Conservation (phyloP, 2,113 vertebrate species). For the Haemorhous mexicanus region DNA sequence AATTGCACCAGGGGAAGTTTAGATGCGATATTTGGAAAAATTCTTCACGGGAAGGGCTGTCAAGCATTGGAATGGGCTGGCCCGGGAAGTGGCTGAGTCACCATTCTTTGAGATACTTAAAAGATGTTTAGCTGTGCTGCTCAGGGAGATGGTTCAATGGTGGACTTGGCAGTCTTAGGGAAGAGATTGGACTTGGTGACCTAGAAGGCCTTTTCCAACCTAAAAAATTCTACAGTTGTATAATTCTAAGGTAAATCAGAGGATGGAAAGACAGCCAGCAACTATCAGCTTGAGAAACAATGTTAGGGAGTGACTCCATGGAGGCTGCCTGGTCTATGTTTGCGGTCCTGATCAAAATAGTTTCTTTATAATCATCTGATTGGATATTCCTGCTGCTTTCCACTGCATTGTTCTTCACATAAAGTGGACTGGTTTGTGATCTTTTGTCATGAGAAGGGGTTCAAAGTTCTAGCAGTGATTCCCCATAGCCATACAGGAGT, state of each 20-base stretch:
- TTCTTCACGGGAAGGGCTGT: not conserved
- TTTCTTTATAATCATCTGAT: conserved; percentile 54
- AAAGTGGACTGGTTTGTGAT: conserved; percentile 10
- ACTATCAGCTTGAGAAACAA: not conserved
- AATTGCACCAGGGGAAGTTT: not conserved
- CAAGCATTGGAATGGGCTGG: not conserved
- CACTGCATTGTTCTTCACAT: conserved; percentile 60
- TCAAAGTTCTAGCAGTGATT: not conserved
- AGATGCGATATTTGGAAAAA: not conserved
- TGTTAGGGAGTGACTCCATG: not conserved
- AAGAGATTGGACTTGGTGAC: not conserved
- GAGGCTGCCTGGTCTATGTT: not conserved
- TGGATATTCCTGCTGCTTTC: conserved; percentile 45
- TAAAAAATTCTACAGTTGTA: not conserved
- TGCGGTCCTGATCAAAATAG: conserved; percentile 41
- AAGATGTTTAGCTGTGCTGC: not conserved
- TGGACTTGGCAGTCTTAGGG: not conserved
- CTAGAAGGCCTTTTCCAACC: not conserved
- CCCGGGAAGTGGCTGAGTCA: not conserved
- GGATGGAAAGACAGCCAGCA: not conserved
- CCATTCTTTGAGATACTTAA: not conserved
- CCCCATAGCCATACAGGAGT: not conserved
- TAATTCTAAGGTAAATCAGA: not conserved
- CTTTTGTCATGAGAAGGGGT: conserved; percentile 1
- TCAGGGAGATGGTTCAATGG: not conserved